Percentiles rank a stretch among this genome's conserved stretches.
Evolutionary conservation across 2,888 invertebrate species (phyloP).

Genomic region (Euzetes globulus): DNA sequence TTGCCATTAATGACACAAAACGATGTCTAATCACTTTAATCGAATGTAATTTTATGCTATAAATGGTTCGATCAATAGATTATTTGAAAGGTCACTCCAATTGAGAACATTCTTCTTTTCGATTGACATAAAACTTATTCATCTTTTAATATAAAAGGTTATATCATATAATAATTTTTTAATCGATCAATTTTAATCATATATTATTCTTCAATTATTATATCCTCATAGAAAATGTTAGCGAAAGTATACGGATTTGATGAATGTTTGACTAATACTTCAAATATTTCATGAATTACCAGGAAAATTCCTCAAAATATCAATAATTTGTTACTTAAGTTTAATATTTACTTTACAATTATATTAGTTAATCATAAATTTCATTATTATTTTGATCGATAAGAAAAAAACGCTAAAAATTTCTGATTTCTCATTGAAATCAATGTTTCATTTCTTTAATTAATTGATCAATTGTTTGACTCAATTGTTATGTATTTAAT

Average conservation of each 20-base stretch:
- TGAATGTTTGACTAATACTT: neutral
- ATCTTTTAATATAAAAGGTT: neutral
- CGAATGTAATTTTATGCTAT: no score
- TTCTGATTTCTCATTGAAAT: neutral
- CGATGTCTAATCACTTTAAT: conserved; percentile 3
- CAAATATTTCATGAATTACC: neutral
- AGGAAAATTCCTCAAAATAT: neutral
- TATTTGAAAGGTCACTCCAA: no score
- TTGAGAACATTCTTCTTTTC: neutral
- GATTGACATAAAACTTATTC: neutral
- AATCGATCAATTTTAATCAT: conserved; percentile 11
- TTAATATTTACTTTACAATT: neutral
- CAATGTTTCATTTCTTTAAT: neutral
- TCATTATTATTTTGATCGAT: conserved; percentile 12
- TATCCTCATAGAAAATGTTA: neutral
- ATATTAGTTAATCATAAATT: neutral
- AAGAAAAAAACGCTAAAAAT: neutral
- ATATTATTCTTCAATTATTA: neutral
- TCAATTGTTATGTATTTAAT: neutral
- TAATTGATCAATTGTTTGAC: neutral
- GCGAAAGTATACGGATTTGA: neutral
- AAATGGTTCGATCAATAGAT: no score
- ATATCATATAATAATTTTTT: neutral
- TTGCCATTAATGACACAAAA: neutral
- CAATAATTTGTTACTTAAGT: neutral